phyloP scores from a whole-genome alignment of 2,888 invertebrate species.

The Calameuta pallipes region DNA sequence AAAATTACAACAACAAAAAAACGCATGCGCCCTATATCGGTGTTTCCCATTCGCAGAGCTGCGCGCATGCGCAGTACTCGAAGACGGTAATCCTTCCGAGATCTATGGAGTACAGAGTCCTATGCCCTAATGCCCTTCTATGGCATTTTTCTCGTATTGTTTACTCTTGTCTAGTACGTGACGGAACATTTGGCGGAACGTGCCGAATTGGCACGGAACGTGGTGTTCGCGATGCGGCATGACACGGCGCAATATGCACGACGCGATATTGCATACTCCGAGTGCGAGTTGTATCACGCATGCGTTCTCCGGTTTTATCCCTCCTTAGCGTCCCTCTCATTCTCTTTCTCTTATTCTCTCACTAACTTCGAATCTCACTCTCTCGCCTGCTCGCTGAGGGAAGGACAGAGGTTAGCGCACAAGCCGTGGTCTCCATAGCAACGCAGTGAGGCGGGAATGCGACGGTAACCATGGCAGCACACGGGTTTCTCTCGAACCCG shows the following conservation, averaged over 20 bases:
- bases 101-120: too few relatives aligned
- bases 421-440: conserved; percentile 70
- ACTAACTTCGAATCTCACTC: background rate
- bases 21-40: too few relatives aligned
- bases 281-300: background rate
- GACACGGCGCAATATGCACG: background rate
- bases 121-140: too few relatives aligned
- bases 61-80: too few relatives aligned
- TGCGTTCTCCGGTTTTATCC: background rate
- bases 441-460: conserved; percentile 68
- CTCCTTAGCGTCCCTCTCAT: background rate
- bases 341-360: conserved; percentile 1
- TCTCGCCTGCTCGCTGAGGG: conserved; percentile 4
- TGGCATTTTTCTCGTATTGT: too few relatives aligned
- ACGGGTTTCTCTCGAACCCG: conserved; percentile 59
- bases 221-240: background rate
- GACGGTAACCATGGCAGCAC: conserved; percentile 66
- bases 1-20: too few relatives aligned
- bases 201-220: too few relatives aligned
- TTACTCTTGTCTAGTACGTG: too few relatives aligned
- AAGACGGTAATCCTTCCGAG: too few relatives aligned
- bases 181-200: too few relatives aligned
- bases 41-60: too few relatives aligned
- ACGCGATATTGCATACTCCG: background rate
- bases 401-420: conserved; percentile 25